Evolutionary conservation across 2,888 invertebrate species (phyloP).

Genomic region (Clusia tigrina): DNA sequence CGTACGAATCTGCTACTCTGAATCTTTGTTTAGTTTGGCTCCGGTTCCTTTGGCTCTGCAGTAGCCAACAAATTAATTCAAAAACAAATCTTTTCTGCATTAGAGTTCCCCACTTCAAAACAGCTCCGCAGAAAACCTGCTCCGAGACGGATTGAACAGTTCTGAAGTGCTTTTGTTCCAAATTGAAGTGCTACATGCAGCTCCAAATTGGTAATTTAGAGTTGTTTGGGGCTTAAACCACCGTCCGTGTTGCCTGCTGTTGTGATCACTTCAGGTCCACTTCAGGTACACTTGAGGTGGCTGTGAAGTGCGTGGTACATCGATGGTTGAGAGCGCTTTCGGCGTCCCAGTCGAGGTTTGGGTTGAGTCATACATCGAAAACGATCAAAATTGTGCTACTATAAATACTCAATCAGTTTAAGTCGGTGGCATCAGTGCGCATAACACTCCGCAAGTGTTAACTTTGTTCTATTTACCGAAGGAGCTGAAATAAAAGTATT

Average conservation of each 20-base stretch:
- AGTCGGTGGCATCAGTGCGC: constrained; percentile 51
- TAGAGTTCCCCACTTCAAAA: too few species aligned
- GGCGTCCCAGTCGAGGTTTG: too few species aligned
- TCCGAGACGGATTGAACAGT: constrained; percentile 40
- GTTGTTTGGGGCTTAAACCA: background rate
- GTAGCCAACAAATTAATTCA: constrained; percentile 11
- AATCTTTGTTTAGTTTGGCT: too few species aligned
- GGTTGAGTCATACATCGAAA: too few species aligned
- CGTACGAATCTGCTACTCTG: background rate
- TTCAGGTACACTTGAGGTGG: constrained; percentile 45
- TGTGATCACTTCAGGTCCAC: constrained; percentile 14
- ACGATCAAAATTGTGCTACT: constrained; percentile 32
- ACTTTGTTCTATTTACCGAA: constrained; percentile 32
- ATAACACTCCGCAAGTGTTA: constrained; percentile 48
- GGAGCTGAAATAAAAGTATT: constrained; percentile 5
- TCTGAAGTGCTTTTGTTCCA: too few species aligned
- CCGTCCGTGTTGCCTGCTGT: constrained; percentile 26
- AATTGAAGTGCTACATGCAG: too few species aligned
- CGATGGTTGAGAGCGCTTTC: background rate
- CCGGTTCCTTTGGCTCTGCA: too few species aligned
- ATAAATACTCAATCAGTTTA: constrained; percentile 49
- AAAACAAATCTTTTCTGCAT: background rate
- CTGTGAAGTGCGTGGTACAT: background rate
- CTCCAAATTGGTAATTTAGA: constrained; percentile 48
- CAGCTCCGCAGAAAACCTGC: constrained; percentile 47